Evolutionary conservation across 2,113 vertebrate genomes (phyloP), one percentile per base, ranked within the genome.

Genomic region (Herpailurus yagouaroundi): DNA sequence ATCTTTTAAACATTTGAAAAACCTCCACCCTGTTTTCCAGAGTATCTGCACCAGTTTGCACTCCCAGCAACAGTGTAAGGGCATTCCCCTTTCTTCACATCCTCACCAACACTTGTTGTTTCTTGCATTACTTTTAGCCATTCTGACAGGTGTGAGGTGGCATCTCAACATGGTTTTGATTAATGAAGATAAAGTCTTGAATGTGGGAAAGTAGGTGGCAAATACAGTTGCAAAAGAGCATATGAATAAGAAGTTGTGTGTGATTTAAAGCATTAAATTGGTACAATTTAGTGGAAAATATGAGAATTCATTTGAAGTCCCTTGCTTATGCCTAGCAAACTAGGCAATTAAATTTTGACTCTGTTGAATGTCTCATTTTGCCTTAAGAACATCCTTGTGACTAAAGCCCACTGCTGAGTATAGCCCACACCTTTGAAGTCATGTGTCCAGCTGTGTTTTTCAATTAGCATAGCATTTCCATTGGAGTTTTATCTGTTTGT

Each of bases 291-390:
- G 96, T 81, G 48, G 74, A 93, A 98, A 98, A 96, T 93, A 79
- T 97, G 74, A 98, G 92, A 93, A 97, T 98, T 96, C 89, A 88
- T 90, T 96, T 97, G 95, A 98, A 97, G 89, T 87, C 97, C 94
- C 89, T 97, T 92, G 87, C 87, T 86, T 83, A 95, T 93, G 90
- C 4, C 86, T 95, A 96, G 94, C 64, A 95, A 91, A 79, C 18
- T 55, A 94, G 41, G 48, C 95, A 90, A 98, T 98, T 98, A 95
- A 95, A 98, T 94, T 97, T 98, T 98, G 97, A 98, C 90, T 96
- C 89, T 98, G 83, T 90, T 97, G 97, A 98, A 97, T 98, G 98
- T 95, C 87, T 45, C 94, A 98, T 97, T 98, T 98, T 95, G 60
- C 97, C 97, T 97, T 98, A 98, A 97, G 79, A 94, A 97, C 95